Percentiles rank a stretch among this genome's conserved stretches.
Evolutionary conservation across 2,888 invertebrate genomes (phyloP).

Genomic region (Melanophora roralis): DNA sequence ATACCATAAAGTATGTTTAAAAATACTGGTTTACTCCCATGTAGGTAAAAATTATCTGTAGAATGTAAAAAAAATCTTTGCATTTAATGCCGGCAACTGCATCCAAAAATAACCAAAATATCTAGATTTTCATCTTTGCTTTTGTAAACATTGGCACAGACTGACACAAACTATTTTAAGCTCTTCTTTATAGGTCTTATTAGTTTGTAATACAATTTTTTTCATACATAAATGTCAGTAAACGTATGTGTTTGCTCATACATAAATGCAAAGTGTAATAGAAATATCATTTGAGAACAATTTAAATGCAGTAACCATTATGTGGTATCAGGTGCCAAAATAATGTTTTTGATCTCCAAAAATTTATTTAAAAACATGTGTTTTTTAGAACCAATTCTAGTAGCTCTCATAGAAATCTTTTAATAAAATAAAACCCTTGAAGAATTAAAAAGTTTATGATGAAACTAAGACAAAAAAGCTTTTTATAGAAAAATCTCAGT

Average conservation of each 20-base stretch:
- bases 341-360: constrained; percentile 15
- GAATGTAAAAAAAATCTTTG: constrained; percentile 40
- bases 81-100: constrained; percentile 45
- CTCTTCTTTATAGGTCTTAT: too few species aligned
- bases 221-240: not conserved
- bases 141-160: not conserved
- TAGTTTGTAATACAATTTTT: too few species aligned
- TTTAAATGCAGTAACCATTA: constrained; percentile 25
- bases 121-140: not conserved
- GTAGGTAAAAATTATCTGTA: not conserved
- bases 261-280: not conserved
- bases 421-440: too few species aligned
- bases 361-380: not conserved
- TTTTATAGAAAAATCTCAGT: too few species aligned
- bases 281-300: constrained; percentile 17
- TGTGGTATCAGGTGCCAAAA: constrained; percentile 50
- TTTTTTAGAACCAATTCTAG: too few species aligned
- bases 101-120: constrained; percentile 42
- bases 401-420: too few species aligned
- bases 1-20: constrained; percentile 2
- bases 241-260: not conserved
- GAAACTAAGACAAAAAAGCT: too few species aligned
- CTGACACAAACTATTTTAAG: not conserved
- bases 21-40: not conserved
- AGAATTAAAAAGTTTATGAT: too few species aligned